A percentile compares a stretch with the other conserved stretches of the same genome.
Conservation (phyloP, 2,113 vertebrate genomes). For the Catharus fuscescens region DNA sequence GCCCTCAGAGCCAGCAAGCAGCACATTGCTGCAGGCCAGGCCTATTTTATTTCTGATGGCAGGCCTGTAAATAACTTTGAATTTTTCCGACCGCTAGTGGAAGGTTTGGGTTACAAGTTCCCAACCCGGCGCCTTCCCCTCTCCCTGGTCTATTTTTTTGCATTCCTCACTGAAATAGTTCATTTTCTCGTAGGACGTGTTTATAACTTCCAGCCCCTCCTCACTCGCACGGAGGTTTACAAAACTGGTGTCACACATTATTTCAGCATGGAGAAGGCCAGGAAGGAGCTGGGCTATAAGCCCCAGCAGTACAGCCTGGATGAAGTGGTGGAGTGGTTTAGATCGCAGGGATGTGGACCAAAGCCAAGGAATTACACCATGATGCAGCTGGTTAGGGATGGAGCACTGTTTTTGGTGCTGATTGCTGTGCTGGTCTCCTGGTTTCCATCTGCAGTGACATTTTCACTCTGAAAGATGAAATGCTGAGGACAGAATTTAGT, state of each 20-base stretch:
- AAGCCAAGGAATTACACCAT: conserved; percentile 6
- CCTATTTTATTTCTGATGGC: conserved; percentile 95
- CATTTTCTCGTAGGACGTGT: conserved; percentile 79
- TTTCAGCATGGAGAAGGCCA: conserved; percentile 90
- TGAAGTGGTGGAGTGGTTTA: conserved; percentile 90
- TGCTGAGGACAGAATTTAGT: not conserved
- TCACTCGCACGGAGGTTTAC: conserved; percentile 93
- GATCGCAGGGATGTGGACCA: conserved; percentile 78
- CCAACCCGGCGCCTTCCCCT: conserved; percentile 85
- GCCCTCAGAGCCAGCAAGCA: conserved; percentile 77
- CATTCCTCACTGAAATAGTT: conserved; percentile 87
- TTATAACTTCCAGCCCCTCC: conserved; percentile 94
- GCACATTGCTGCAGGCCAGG: conserved; percentile 85
- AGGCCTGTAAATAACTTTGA: conserved; percentile 93
- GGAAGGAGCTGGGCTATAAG: conserved; percentile 84
- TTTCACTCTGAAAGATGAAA: conserved; percentile 4
- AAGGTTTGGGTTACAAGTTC: conserved; percentile 90
- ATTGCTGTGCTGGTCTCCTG: conserved; percentile 72
- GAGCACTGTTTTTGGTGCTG: conserved; percentile 73
- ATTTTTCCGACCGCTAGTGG: conserved; percentile 91
- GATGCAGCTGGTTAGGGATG: conserved; percentile 51
- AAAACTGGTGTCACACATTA: conserved; percentile 94
- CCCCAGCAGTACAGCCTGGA: conserved; percentile 80
- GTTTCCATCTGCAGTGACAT: conserved; percentile 67
- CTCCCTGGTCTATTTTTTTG: conserved; percentile 84